Conservation (phyloP, 23 tunicate species). For the Ascidia mentula region DNA sequence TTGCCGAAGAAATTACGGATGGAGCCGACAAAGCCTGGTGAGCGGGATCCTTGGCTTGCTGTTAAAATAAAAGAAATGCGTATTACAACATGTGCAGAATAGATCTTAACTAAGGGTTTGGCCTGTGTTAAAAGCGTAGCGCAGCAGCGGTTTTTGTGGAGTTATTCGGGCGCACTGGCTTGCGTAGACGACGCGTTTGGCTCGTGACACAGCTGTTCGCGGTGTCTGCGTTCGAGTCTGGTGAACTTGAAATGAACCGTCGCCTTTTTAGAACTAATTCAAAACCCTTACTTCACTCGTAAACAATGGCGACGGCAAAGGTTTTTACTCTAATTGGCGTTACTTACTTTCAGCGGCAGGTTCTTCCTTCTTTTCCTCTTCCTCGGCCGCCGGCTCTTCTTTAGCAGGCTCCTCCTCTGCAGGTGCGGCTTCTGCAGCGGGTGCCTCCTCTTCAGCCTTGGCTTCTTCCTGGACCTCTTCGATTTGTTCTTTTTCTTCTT, state of each 20-base stretch:
- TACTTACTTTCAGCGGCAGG: background rate
- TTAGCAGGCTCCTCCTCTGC: constrained; percentile 6
- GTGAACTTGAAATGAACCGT: background rate
- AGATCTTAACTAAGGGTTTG: too few species aligned
- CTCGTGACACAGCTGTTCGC: background rate
- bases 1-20: constrained; percentile 25
- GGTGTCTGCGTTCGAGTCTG: background rate
- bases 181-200: background rate
- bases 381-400: constrained; percentile 14
- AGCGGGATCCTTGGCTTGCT: constrained; percentile 5
- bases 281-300: background rate
- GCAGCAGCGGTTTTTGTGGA: too few species aligned
- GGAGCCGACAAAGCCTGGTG: constrained; percentile 27
- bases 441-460: background rate
- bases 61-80: too few species aligned
- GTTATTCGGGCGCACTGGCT: background rate
- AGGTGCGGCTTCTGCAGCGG: constrained; percentile 12
- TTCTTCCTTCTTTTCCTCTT: constrained; percentile 8
- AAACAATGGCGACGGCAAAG: background rate
- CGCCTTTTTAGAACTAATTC: background rate
- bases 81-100: too few species aligned
- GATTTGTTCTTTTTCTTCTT: constrained; percentile 6
- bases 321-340: too few species aligned
- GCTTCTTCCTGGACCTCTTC: constrained; percentile 12
- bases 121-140: background rate